Evolutionary conservation across 2,113 vertebrate species (phyloP).

Genomic region (Panurus biarmicus): DNA sequence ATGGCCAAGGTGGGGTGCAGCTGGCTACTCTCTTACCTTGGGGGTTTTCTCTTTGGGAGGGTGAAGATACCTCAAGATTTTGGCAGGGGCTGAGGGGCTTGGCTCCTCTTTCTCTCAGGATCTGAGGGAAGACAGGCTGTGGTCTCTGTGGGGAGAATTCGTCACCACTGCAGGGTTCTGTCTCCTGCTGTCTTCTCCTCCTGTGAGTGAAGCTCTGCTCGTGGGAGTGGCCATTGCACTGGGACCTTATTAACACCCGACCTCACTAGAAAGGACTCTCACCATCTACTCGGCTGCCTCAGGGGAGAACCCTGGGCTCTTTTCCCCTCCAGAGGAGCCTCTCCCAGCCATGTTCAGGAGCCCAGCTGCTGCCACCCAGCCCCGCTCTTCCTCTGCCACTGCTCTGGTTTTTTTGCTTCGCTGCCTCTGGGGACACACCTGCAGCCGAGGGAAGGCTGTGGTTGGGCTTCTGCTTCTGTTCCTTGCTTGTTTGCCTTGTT

Average conservation of each 20-base stretch:
- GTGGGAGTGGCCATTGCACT: accelerated
- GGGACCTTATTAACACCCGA: not conserved
- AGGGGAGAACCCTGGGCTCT: not conserved
- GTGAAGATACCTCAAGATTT: not conserved
- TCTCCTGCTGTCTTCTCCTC: not conserved
- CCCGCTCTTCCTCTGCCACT: too few relatives aligned
- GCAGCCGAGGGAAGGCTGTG: too few relatives aligned
- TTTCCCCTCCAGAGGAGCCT: too few relatives aligned
- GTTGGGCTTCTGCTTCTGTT: not conserved
- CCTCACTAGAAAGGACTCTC: not conserved
- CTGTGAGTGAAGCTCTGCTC: accelerated
- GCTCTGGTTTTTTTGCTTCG: not conserved
- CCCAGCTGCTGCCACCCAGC: accelerated
- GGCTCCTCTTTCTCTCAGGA: accelerated
- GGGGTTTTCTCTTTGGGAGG: not conserved
- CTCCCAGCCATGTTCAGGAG: accelerated
- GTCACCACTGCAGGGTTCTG: not conserved
- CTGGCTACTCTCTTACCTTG: not conserved
- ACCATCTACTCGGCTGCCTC: too few relatives aligned
- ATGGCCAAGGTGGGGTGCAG: not conserved
- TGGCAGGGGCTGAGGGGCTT: not conserved
- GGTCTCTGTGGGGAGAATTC: not conserved
- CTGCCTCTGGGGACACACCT: not conserved
- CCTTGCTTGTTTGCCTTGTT: not conserved
- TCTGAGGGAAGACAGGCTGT: not conserved